Evolutionary conservation across 2,888 invertebrate species (phyloP).

Genomic region (Caenorhabditis sp.): DNA sequence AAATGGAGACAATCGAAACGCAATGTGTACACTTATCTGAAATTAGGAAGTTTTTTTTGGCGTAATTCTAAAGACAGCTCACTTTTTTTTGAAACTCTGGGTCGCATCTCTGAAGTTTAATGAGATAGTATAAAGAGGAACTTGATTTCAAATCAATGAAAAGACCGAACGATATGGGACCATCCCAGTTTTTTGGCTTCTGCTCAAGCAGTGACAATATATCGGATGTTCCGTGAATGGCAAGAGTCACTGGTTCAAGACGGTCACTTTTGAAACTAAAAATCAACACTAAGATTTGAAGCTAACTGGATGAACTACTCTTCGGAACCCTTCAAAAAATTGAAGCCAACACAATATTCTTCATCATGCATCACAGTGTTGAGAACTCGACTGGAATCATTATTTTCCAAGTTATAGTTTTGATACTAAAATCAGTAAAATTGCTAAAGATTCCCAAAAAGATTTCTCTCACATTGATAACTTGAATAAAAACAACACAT

Average conservation of each 20-base stretch:
- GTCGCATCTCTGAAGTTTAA: constrained; percentile 55
- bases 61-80: no score
- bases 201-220: constrained; percentile 42
- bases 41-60: constrained; percentile 7
- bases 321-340: constrained; percentile 26
- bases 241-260: constrained; percentile 66
- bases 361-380: constrained; percentile 44
- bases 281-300: no score
- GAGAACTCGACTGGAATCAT: no score
- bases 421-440: no score
- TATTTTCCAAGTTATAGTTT: no score
- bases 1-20: constrained; percentile 63
- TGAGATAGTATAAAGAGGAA: constrained; percentile 50
- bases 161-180: constrained; percentile 68
- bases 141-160: constrained; percentile 65
- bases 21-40: constrained; percentile 63
- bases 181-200: constrained; percentile 63
- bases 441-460: no score
- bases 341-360: constrained; percentile 39
- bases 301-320: not conserved
- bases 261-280: constrained; percentile 63
- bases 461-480: no score
- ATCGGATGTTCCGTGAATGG: constrained; percentile 63
- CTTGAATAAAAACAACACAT: no score
- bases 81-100: constrained; percentile 59